phyloP scores from a whole-genome alignment of 1,140 invertebrate species.

The Procambarus clarkii region DNA sequence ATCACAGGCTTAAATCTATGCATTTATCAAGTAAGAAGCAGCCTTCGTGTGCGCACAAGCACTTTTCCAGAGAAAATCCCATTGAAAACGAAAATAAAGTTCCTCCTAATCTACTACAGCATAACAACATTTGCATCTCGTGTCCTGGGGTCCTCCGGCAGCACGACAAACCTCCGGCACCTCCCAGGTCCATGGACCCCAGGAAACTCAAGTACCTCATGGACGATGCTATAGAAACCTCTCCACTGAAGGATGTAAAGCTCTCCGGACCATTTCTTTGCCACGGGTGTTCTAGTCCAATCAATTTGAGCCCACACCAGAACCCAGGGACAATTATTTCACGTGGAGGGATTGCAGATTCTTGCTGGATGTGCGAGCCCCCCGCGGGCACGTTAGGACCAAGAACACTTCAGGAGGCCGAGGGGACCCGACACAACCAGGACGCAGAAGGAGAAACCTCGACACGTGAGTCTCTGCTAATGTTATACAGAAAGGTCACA shows the following conservation, averaged over 20 bases:
- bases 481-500: no score
- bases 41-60: neutral
- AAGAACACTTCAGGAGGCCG: neutral
- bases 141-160: neutral
- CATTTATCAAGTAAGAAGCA: neutral
- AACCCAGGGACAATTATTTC: no score
- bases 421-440: neutral
- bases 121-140: neutral
- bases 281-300: constrained; percentile 12
- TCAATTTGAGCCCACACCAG: neutral
- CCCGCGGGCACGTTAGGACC: constrained; percentile 27
- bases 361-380: constrained; percentile 36
- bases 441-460: neutral
- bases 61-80: neutral
- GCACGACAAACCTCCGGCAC: neutral
- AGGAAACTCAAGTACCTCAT: constrained; percentile 15
- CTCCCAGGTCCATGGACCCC: neutral
- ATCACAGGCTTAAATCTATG: neutral
- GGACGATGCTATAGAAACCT: neutral
- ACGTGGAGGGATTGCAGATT: constrained; percentile 15
- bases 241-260: neutral
- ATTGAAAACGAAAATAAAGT: neutral
- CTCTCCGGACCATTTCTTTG: constrained; percentile 1
- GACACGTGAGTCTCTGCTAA: neutral
- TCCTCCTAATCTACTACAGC: neutral